A percentile compares a stretch with the other conserved stretches of the same genome.
Conservation (phyloP, 2,113 vertebrate genomes). For the Fulica atra region DNA sequence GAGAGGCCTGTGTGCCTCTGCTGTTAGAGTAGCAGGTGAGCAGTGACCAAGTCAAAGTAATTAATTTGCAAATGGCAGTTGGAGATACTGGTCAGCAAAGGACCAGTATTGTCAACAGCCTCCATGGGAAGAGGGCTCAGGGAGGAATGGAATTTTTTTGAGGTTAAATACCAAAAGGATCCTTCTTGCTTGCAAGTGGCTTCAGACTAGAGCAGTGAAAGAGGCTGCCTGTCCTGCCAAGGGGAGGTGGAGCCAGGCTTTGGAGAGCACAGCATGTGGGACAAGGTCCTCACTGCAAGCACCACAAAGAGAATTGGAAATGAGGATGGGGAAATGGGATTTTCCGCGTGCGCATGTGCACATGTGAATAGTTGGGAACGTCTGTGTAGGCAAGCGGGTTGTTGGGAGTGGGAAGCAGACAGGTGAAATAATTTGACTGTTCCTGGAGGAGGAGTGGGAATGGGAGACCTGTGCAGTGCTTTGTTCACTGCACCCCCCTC, state of each 20-base stretch:
- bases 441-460: not conserved
- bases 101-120: not conserved
- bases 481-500: not conserved
- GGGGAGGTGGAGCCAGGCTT: not conserved
- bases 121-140: not conserved
- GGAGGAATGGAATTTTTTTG: not conserved
- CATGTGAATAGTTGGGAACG: not conserved
- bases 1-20: not conserved
- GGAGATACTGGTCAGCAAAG: not conserved
- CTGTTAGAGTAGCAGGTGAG: not conserved
- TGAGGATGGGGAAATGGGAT: not conserved
- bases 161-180: not conserved
- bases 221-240: not conserved
- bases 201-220: not conserved
- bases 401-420: not conserved
- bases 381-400: not conserved
- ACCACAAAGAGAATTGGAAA: constrained; percentile 16
- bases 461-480: not conserved
- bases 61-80: not conserved
- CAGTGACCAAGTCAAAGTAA: not conserved
- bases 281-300: accelerated
- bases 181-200: not conserved
- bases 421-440: not conserved
- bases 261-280: not conserved
- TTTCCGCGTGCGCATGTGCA: not conserved